Evolutionary conservation across 2,888 invertebrate genomes (phyloP).

Genomic region (Parthenolecanium corni): DNA sequence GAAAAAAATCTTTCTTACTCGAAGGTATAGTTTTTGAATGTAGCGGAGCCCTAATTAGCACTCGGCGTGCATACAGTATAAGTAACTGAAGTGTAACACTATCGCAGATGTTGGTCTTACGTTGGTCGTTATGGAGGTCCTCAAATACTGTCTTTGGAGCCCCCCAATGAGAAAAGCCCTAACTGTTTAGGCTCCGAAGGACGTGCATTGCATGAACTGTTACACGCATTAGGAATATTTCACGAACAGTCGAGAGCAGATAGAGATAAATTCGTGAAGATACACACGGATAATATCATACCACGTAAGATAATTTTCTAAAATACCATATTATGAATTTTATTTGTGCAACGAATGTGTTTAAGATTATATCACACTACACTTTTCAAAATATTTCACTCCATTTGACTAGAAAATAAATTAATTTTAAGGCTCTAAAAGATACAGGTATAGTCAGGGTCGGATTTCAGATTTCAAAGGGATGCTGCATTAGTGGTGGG

Average conservation of each 20-base stretch:
- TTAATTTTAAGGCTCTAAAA: too few relatives aligned
- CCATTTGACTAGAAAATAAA: not conserved
- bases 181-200: constrained; percentile 57
- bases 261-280: constrained; percentile 55
- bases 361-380: not conserved
- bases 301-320: constrained; percentile 42
- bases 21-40: too few relatives aligned
- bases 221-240: constrained; percentile 70
- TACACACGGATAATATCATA: constrained; percentile 56
- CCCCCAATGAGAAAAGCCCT: constrained; percentile 48
- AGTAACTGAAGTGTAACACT: not conserved
- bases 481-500: too few relatives aligned
- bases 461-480: too few relatives aligned
- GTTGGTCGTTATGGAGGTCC: constrained; percentile 62
- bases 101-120: constrained; percentile 57
- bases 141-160: constrained; percentile 58
- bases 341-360: not conserved
- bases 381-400: not conserved
- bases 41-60: too few relatives aligned
- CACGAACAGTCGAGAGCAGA: constrained; percentile 69
- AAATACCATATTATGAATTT: not conserved
- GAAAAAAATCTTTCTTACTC: too few relatives aligned
- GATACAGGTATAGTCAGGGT: too few relatives aligned
- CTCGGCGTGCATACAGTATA: too few relatives aligned
- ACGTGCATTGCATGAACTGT: constrained; percentile 64